Conservation (phyloP, 2,888 invertebrate genomes). For the Polymixis flavicincta region DNA sequence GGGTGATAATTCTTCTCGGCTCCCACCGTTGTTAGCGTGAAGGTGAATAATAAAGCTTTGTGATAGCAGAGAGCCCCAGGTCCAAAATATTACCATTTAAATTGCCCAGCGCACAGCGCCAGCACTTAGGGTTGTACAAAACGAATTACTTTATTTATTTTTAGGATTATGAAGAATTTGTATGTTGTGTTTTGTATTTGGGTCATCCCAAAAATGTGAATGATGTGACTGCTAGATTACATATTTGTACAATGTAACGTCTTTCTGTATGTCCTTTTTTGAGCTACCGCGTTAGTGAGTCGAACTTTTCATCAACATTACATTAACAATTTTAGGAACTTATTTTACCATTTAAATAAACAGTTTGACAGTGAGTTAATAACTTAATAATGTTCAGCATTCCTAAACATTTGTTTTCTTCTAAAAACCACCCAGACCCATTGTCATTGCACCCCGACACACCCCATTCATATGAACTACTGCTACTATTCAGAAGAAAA, state of each 20-base stretch:
- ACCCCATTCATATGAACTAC: not conserved
- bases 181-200: not conserved
- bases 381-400: not conserved
- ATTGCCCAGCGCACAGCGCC: constrained; percentile 69
- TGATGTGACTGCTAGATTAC: not conserved
- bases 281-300: not conserved
- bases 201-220: not conserved
- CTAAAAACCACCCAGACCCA: not conserved
- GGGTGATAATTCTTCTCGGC: constrained; percentile 39
- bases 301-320: not conserved
- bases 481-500: not conserved
- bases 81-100: constrained; percentile 77
- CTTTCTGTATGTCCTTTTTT: too few relatives aligned
- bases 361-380: not conserved
- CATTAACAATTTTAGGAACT: too few relatives aligned
- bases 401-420: not conserved
- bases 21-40: constrained; percentile 40
- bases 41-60: constrained; percentile 59
- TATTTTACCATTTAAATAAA: not conserved
- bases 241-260: too few relatives aligned
- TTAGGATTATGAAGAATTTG: constrained; percentile 10
- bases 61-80: constrained; percentile 62
- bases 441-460: not conserved
- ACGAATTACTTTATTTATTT: constrained; percentile 18
- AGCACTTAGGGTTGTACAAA: constrained; percentile 58